A percentile compares a stretch with the other conserved stretches of the same genome.
These are phyloP conservation scores for Lineus longissimus DNA, from an alignment of 1,140 invertebrate genomes.

Conservation along the genomic window DNA sequence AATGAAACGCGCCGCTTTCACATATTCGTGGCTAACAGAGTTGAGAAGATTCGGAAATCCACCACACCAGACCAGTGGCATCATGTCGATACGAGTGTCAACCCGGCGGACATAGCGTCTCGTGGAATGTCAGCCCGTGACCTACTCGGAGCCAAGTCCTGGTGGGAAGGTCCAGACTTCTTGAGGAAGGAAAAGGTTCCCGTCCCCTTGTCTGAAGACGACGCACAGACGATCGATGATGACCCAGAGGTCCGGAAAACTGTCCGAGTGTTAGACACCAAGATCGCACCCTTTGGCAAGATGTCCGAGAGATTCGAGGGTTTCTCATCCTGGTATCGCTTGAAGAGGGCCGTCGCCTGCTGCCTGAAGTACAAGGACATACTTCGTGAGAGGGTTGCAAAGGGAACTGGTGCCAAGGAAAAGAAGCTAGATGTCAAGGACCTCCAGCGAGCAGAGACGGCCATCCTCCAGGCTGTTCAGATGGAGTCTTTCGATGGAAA, in stretches of 20 bases:
- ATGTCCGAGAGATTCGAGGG: no score
- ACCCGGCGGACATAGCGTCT: slow-evolving; percentile 16
- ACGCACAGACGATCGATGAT: background rate
- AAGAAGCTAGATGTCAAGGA: background rate
- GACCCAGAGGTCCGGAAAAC: background rate
- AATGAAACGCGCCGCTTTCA: slow-evolving; percentile 17
- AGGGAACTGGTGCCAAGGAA: background rate
- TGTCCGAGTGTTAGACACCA: background rate
- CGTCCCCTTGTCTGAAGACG: background rate
- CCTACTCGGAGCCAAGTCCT: background rate
- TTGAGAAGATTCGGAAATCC: background rate
- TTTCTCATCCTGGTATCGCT: no score
- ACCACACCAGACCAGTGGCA: slow-evolving; percentile 8
- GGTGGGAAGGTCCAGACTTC: slow-evolving; percentile 8
- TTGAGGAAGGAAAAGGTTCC: background rate
- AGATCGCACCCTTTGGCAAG: no score
- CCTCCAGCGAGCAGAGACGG: background rate
- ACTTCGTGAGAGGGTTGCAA: no score
- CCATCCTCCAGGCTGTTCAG: background rate
- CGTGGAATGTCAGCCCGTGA: background rate
- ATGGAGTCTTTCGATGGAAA: background rate
- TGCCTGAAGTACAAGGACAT: no score
- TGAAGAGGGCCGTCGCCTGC: no score
- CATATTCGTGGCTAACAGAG: slow-evolving; percentile 13
- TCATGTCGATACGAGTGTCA: slow-evolving; percentile 3